These are phyloP conservation scores for Oncorhynchus clarkii DNA, from an alignment of 2,113 vertebrate genomes.

Conservation along the genomic window DNA sequence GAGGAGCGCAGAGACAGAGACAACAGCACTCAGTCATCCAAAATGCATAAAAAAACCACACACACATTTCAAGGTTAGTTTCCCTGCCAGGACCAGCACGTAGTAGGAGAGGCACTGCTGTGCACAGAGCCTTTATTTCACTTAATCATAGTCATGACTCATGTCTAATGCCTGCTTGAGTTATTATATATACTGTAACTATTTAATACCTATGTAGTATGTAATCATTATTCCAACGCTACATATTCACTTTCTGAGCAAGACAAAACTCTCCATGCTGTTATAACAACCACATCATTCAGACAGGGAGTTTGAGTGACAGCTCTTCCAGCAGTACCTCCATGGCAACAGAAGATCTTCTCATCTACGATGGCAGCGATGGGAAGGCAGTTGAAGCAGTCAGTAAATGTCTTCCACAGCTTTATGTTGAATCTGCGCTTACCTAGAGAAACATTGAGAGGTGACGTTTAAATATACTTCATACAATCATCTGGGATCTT, in stretches of 20 bases:
- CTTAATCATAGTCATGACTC: too few species aligned
- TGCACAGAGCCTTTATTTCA: too few species aligned
- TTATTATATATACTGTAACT: too few species aligned
- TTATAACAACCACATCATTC: too few species aligned
- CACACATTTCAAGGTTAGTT: too few species aligned
- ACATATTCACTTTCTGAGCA: too few species aligned
- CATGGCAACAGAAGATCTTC: slow-evolving; percentile 97
- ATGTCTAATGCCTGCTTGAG: too few species aligned
- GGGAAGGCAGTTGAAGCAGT: slow-evolving; percentile 96
- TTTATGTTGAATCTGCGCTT: slow-evolving; percentile 97
- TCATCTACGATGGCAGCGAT: slow-evolving; percentile 96
- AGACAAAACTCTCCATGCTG: too few species aligned
- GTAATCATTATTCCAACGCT: too few species aligned
- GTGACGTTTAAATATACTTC: background rate
- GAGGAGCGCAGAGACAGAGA: background rate
- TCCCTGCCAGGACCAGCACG: too few species aligned
- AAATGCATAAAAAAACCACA: background rate
- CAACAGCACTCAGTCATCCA: background rate
- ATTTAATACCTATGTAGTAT: too few species aligned
- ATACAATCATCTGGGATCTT: background rate
- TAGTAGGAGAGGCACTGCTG: too few species aligned
- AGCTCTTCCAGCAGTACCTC: slow-evolving; percentile 72
- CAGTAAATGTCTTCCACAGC: slow-evolving; percentile 95
- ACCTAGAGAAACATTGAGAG: slow-evolving; percentile 63
- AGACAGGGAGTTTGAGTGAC: background rate